Evolutionary conservation across 2,888 invertebrate species (phyloP), one percentile per base, ranked within the genome.

Genomic region (Azorinus chamasolen): DNA sequence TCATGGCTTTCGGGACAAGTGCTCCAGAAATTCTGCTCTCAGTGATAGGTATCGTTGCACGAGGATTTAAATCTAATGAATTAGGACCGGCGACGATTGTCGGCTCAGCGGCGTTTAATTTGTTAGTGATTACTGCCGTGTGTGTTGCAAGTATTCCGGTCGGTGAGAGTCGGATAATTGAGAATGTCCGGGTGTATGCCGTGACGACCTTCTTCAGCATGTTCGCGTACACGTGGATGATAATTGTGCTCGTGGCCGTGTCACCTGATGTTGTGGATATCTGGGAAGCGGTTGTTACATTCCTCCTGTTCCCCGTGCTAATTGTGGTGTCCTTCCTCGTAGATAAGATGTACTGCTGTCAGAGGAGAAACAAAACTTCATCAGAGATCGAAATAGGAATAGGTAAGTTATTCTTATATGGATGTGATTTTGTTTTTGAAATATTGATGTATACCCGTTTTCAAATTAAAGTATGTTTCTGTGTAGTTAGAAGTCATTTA

Each of bases 181-280:
- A 91, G 32, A 89, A 93, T 58, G 91, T 94, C 63, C 93, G 93
- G 76, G 94, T 94, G 43, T 94, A 93, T 79, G 78, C 83, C 4
- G 88, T 92, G 18, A 94, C 93, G 12, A 87, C 93, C 0, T 83
- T 88, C 62, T 93, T 92, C 85, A 91, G 91, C 57, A 85, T 95
- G 48, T 94, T 95, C 79, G 95, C 95, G 12, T 95, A 95, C 90
- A 84, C 95, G 45, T 95, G 95, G 95, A 91, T 95, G 50, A 89
- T 94, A 37, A 83, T 95, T 41, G 94, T 95, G 62, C 90, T 95
- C 39, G 88, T 93, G 39, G 85, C 83, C 18, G 90, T 92, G 32
- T 89, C 94, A 0, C 93, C 94, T 16, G 87, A 89, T 64, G 86
- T 81, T 12, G 89, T 95, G 41, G 94, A 94, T 20, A 76, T 94